These are phyloP conservation scores for Propithecus perrieri DNA, from an alignment of 2,797 vertebrate genomes.

Conservation along the genomic window DNA sequence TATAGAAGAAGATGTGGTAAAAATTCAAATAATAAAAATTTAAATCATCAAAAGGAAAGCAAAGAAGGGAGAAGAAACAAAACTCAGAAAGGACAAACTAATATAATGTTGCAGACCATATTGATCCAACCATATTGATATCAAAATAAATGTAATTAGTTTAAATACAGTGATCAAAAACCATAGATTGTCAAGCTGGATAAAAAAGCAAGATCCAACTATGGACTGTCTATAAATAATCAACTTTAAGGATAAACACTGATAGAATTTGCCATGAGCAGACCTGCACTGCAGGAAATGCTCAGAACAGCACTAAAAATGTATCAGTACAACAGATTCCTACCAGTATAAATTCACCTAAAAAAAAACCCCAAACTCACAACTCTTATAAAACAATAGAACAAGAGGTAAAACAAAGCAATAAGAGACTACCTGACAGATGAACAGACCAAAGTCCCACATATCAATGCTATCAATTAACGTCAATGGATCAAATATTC, in stretches of 20 bases:
- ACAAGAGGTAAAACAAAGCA: too few relatives aligned
- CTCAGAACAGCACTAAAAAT: too few relatives aligned
- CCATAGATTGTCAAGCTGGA: neutral
- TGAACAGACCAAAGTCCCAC: too few relatives aligned
- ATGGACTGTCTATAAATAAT: neutral
- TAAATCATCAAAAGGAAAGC: neutral
- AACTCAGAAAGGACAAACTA: neutral
- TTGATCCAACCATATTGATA: neutral
- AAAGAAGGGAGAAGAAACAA: neutral
- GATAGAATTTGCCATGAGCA: too few relatives aligned
- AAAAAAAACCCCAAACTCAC: too few relatives aligned
- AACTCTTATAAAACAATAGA: too few relatives aligned
- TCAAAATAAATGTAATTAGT: neutral
- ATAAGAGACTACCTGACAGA: too few relatives aligned
- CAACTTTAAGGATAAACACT: neutral
- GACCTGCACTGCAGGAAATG: too few relatives aligned
- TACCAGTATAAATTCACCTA: too few relatives aligned
- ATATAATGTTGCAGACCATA: neutral
- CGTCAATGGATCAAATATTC: too few relatives aligned
- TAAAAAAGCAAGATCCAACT: neutral
- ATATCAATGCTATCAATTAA: too few relatives aligned
- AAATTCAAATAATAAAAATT: neutral
- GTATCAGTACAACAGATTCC: too few relatives aligned
- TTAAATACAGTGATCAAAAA: neutral
- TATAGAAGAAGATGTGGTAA: neutral